phyloP scores from a whole-genome alignment of 1,140 invertebrate genomes.

The Cotesia vestalis region DNA sequence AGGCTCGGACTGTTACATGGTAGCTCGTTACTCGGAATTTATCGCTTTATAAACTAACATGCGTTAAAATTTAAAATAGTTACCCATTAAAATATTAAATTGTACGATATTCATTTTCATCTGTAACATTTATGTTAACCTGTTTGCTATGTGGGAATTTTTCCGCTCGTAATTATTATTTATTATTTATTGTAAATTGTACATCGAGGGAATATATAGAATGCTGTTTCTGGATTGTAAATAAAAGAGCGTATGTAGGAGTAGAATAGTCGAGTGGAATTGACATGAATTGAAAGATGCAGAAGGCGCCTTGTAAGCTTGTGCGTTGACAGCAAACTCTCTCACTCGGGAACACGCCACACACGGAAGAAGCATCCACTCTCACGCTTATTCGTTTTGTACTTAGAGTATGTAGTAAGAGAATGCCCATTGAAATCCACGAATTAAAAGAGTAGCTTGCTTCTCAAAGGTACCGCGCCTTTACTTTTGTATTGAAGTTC shows the following conservation, averaged over 20 bases:
- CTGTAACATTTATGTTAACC: too few relatives aligned
- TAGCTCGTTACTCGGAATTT: constrained; percentile 56
- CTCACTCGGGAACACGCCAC: neutral
- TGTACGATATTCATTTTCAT: too few relatives aligned
- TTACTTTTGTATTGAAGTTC: too few relatives aligned
- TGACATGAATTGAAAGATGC: constrained; percentile 12
- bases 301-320: neutral
- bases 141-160: too few relatives aligned
- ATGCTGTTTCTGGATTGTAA: too few relatives aligned
- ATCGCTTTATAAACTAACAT: constrained; percentile 5
- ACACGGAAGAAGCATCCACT: constrained; percentile 27
- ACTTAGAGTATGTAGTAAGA: neutral
- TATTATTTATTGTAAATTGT: too few relatives aligned
- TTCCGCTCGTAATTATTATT: too few relatives aligned
- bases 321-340: neutral
- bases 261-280: neutral
- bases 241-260: too few relatives aligned
- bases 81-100: too few relatives aligned
- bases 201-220: too few relatives aligned
- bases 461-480: constrained; percentile 16
- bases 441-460: constrained; percentile 20
- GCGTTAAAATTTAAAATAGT: neutral
- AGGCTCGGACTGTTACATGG: constrained; percentile 49
- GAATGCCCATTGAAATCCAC: constrained; percentile 31
- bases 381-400: neutral